Base-by-base conservation (phyloP, 2,113 vertebrate genomes). In the Psilopogon haemacephalus region DNA sequence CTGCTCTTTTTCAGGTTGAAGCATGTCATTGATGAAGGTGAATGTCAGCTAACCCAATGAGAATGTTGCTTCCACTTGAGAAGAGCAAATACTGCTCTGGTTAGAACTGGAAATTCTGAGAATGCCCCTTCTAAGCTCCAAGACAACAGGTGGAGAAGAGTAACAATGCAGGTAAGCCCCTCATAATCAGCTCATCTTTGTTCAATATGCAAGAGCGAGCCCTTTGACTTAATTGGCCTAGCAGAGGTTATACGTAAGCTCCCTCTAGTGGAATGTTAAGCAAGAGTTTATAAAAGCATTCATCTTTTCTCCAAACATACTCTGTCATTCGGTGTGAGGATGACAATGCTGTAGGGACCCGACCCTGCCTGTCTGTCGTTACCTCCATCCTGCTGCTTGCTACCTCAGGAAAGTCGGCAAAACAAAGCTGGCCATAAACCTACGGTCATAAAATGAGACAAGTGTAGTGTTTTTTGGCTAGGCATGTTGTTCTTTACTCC, bases 221-320 rank as follows among this genome's bases (percentile, higher is more conserved):
- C 75, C n/a, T 70, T 46, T 78, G 82, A 32, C 48, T 35, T 89
- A 78, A 93, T 95, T 93, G 86, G 62, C 77, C 84, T 33, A 40
- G 48, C 77, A 93, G 92, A 94, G 90, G 88, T 81, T 94, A 90
- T 93, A 94, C 96, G 2, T 93, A 96, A 89, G 94, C 94, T 95
- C 96, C 94, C 95, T 94, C 96, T 96, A 95, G 95, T 90, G 96
- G 96, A 90, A 89, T 86, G 55, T 58, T 77, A 89, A 79, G 35
- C 74, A 46, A 40, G 35, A 42, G 81, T 89, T 70, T 82, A 37
- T 59, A 46, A 67, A 89, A 90, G 48, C 40, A 37, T n/a, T 13
- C 62, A 8, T 74, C 30, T 54, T 81, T 69, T 52, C 68, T 56
- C 28, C 35, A 23, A 60, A 26, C 21, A 3, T 64, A 69, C 84